A percentile compares a stretch with the other conserved stretches of the same genome.
Conservation (phyloP, 2,888 invertebrate genomes). For the Chloroclysta siterata region DNA sequence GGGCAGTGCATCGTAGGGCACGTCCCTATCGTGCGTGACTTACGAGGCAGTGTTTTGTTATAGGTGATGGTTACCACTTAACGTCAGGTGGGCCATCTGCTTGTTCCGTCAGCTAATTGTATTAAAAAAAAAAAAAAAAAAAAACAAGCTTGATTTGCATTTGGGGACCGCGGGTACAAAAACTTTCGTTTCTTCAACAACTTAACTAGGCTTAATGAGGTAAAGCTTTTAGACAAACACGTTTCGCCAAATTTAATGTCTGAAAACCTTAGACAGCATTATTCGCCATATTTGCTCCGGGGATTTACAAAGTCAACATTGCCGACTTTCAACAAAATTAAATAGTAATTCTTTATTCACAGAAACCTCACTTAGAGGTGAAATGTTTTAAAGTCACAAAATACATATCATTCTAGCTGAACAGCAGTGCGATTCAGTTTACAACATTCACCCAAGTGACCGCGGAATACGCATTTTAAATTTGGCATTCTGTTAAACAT, state of each 20-base stretch:
- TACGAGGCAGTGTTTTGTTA: no score
- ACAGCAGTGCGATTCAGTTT: no score
- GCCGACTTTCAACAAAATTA: constrained; percentile 17
- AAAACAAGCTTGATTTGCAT: constrained; percentile 30
- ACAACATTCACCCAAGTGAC: no score
- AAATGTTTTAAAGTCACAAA: not conserved
- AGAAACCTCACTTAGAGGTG: not conserved
- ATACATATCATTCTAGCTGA: not conserved
- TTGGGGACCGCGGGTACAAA: constrained; percentile 45
- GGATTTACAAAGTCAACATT: constrained; percentile 49
- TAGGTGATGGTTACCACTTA: no score
- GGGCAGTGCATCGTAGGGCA: no score
- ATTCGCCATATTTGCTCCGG: constrained; percentile 58
- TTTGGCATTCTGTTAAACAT: no score
- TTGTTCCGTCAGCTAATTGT: no score
- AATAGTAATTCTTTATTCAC: constrained; percentile 1
- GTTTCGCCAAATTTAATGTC: constrained; percentile 61
- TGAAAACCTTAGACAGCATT: constrained; percentile 55
- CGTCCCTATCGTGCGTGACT: no score
- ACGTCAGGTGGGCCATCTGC: no score
- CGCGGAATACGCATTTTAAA: no score
- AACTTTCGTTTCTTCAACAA: constrained; percentile 63
- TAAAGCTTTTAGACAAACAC: constrained; percentile 76
- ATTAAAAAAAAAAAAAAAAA: no score
- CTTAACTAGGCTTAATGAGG: constrained; percentile 68